Percentiles rank a stretch among this genome's conserved stretches.
Conservation (phyloP, 2,113 vertebrate species). For the Brachypteracias leptosomus region DNA sequence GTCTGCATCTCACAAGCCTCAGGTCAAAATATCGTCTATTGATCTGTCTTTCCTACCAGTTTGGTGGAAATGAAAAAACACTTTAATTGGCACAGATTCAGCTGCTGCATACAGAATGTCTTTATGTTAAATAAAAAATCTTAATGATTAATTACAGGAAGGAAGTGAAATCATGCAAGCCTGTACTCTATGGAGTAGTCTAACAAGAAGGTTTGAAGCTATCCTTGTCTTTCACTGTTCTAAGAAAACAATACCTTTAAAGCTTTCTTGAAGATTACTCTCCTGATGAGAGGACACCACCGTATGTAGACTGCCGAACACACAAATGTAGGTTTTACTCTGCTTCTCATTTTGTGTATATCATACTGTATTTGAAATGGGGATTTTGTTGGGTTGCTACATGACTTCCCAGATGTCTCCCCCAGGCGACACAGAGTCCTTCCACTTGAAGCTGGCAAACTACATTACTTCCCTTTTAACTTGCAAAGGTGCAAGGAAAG, state of each 20-base stretch:
- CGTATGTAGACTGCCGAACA: background rate
- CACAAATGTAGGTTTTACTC: background rate
- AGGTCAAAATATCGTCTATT: slow-evolving; percentile 40
- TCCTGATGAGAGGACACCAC: background rate
- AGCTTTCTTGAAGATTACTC: background rate
- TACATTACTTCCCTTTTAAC: background rate
- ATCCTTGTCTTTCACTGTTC: background rate
- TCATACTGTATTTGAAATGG: background rate
- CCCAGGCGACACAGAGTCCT: background rate
- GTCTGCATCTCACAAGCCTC: slow-evolving; percentile 24
- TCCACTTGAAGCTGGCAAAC: background rate
- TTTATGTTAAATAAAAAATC: slow-evolving; percentile 13
- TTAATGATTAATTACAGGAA: slow-evolving; percentile 26
- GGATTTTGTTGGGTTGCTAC: background rate
- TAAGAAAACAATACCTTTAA: background rate
- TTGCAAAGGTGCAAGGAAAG: background rate
- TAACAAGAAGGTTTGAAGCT: background rate
- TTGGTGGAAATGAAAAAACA: slow-evolving; percentile 19
- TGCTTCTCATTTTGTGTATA: background rate
- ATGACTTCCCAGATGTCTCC: background rate
- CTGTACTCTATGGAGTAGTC: background rate
- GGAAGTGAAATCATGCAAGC: slow-evolving; percentile 3
- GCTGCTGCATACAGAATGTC: background rate
- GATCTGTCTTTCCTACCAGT: slow-evolving; percentile 23
- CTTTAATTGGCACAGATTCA: slow-evolving; percentile 11